Conservation (phyloP, 1,140 invertebrate species). For the Argopecten irradians region DNA sequence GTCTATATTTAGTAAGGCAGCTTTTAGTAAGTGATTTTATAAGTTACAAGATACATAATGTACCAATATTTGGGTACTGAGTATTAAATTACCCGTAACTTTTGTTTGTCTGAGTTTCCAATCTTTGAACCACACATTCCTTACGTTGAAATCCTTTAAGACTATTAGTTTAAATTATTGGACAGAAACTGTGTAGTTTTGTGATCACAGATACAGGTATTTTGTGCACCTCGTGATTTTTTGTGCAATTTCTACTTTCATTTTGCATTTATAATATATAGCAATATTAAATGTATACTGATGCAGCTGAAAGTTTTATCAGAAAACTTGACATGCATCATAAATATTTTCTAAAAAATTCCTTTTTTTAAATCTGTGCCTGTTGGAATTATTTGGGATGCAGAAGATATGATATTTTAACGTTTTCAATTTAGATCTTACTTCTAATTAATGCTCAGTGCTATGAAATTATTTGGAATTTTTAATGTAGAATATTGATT, state of each 20-base stretch:
- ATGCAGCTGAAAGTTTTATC: background rate
- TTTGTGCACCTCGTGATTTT: background rate
- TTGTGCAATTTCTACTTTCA: background rate
- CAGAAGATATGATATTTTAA: background rate
- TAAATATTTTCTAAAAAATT: background rate
- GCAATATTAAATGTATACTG: background rate
- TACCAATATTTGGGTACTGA: background rate
- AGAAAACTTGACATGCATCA: background rate
- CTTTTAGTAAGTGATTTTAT: background rate
- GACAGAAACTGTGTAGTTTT: background rate
- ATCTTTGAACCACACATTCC: background rate
- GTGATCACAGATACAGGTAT: background rate
- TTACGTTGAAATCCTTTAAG: background rate
- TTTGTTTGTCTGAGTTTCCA: background rate
- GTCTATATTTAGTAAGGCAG: background rate
- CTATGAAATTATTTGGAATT: background rate
- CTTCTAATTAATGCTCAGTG: background rate
- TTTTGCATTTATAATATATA: background rate
- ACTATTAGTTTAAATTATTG: background rate
- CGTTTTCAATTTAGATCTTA: background rate
- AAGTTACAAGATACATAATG: background rate
- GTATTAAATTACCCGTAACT: background rate
- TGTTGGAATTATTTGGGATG: background rate
- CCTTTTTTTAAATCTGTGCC: background rate
- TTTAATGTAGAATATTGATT: background rate